Percentiles rank a stretch among this genome's conserved stretches.
Evolutionary conservation across 2,113 vertebrate species (phyloP).

Genomic region (Tor tambroides): DNA sequence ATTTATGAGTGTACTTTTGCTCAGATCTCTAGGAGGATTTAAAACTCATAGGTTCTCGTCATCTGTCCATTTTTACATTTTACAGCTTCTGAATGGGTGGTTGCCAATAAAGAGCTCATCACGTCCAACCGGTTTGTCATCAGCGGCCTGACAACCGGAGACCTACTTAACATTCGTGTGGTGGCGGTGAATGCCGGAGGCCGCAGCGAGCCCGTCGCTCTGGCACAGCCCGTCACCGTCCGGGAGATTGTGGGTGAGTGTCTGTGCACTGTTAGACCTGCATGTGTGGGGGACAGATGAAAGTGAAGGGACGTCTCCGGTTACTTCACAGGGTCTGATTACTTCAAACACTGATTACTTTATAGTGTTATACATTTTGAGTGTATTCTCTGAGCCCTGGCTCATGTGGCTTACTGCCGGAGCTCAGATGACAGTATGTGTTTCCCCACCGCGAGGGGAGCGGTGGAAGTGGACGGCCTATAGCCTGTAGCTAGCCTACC

Average conservation of each 20-base stretch:
- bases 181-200: conserved; percentile 77
- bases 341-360: conserved; percentile 30
- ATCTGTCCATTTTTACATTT: neutral
- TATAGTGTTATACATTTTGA: neutral
- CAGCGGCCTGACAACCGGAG: conserved; percentile 76
- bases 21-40: neutral
- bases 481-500: conserved; percentile 29
- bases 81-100: conserved; percentile 83
- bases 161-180: conserved; percentile 82
- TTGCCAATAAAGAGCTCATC: conserved; percentile 77
- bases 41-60: neutral
- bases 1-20: neutral
- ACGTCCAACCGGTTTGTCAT: conserved; percentile 77
- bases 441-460: conserved; percentile 19
- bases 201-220: conserved; percentile 69
- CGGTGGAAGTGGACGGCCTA: conserved; percentile 45
- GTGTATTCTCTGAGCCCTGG: conserved; percentile 5
- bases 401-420: neutral
- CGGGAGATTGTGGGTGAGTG: conserved; percentile 81
- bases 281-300: neutral
- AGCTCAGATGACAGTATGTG: conserved; percentile 39
- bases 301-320: neutral
- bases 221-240: conserved; percentile 80
- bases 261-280: neutral
- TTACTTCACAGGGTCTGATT: conserved; percentile 13